Percentiles rank a stretch among this genome's conserved stretches.
phyloP scores from a whole-genome alignment of 1,140 invertebrate species.

The Caenorhabditis brenneri region DNA sequence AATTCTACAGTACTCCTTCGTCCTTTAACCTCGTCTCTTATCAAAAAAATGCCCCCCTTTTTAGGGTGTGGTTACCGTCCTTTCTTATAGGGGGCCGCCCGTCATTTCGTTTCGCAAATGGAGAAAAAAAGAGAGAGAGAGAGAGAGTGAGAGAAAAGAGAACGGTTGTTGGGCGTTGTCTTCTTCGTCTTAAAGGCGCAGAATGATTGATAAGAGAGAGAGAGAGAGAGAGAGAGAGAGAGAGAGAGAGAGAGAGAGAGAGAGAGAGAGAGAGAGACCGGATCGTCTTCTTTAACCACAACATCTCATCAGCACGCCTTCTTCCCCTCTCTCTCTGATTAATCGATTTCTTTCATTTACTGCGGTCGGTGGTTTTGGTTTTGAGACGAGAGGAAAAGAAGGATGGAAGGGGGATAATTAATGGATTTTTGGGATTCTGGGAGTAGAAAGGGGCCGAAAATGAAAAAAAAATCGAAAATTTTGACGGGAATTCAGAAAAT shows the following conservation, averaged over 20 bases:
- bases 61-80: not conserved
- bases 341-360: too few relatives aligned
- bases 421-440: too few relatives aligned
- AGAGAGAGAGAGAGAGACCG: not conserved
- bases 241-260: not conserved
- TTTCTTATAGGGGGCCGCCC: not conserved
- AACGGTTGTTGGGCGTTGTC: not conserved
- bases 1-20: not conserved
- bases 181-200: not conserved
- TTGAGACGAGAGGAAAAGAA: not conserved
- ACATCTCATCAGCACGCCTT: too few relatives aligned
- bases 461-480: too few relatives aligned
- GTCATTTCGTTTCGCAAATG: too few relatives aligned
- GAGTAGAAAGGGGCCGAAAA: too few relatives aligned
- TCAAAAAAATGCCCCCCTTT: not conserved
- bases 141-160: not conserved
- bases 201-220: constrained; percentile 1
- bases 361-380: not conserved
- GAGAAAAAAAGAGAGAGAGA: not conserved
- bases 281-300: not conserved
- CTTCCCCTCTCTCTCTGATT: not conserved
- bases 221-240: not conserved
- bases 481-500: too few relatives aligned
- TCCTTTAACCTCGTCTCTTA: not conserved
- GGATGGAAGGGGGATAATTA: not conserved